phyloP scores from a whole-genome alignment of 2,113 vertebrate species.

The Lutjanus erythropterus region DNA sequence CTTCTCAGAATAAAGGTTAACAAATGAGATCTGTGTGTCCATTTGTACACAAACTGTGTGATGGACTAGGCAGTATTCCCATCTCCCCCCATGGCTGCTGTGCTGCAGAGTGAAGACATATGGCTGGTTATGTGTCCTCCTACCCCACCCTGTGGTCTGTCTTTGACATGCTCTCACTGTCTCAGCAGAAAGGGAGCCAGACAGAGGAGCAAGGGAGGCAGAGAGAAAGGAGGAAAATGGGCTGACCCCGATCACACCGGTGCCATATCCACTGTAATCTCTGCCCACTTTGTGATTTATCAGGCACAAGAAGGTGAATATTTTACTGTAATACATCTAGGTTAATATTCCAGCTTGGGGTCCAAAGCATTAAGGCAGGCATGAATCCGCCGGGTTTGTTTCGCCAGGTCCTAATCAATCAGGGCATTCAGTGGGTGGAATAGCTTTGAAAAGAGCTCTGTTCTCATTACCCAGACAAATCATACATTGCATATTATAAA shows the following conservation, averaged over 20 bases:
- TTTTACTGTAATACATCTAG: constrained; percentile 81
- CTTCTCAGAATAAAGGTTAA: constrained; percentile 22
- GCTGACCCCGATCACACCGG: constrained; percentile 65
- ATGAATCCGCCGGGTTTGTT: constrained; percentile 76
- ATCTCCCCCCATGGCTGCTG: constrained; percentile 48
- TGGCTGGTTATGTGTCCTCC: constrained; percentile 83
- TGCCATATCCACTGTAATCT: constrained; percentile 59
- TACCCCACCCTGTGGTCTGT: constrained; percentile 95
- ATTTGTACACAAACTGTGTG: constrained; percentile 42
- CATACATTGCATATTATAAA: constrained; percentile 76
- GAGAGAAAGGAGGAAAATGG: constrained; percentile 46
- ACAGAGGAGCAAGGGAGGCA: constrained; percentile 17
- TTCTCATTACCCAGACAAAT: constrained; percentile 84
- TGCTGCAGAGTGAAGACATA: constrained; percentile 70
- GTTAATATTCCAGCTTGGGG: constrained; percentile 76
- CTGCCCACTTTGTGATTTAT: constrained; percentile 80
- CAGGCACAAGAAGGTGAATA: constrained; percentile 75
- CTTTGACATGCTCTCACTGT: constrained; percentile 76
- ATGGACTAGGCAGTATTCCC: constrained; percentile 36
- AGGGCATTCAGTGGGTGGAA: constrained; percentile 75
- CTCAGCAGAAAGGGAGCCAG: constrained; percentile 35
- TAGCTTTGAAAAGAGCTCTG: constrained; percentile 72
- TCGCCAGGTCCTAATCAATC: constrained; percentile 80
- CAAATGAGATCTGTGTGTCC: constrained; percentile 29
- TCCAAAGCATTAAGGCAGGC: constrained; percentile 68